A percentile compares a stretch with the other conserved stretches of the same genome.
Conservation (phyloP, 2,888 invertebrate genomes). For the Gasteruption jaculator region DNA sequence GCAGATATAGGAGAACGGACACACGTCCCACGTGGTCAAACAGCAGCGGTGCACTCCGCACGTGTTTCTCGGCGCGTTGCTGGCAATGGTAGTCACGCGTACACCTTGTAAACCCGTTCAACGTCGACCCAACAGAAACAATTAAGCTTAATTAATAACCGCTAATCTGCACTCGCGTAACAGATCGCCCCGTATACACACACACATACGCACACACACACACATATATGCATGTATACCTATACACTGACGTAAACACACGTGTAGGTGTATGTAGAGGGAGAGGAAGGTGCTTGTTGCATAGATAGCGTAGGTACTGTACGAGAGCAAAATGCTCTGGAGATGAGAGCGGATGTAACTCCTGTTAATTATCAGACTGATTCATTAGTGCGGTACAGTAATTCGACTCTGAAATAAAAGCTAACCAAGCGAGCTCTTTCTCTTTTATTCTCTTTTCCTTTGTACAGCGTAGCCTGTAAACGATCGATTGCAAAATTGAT, state of each 20-base stretch:
- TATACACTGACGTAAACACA: conserved; percentile 17
- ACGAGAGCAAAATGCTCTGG: no score
- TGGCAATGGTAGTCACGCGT: conserved; percentile 31
- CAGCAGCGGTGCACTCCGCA: conserved; percentile 22
- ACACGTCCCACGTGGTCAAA: conserved; percentile 24
- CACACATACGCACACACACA: conserved; percentile 5
- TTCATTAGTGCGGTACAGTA: conserved; percentile 16
- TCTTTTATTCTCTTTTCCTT: no score
- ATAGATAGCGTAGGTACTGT: no score
- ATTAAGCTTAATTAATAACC: conserved; percentile 47
- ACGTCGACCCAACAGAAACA: conserved; percentile 38
- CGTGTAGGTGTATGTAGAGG: conserved; percentile 10
- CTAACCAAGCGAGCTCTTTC: no score
- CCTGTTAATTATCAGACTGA: conserved; percentile 25
- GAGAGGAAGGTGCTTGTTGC: no score
- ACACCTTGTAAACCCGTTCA: conserved; percentile 37
- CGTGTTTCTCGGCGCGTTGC: conserved; percentile 31
- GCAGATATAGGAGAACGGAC: conserved; percentile 15
- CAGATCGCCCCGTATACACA: conserved; percentile 10
- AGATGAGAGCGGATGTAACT: no score
- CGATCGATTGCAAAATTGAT: no score
- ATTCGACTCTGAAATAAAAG: no score
- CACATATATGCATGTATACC: conserved; percentile 9
- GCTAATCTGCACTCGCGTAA: conserved; percentile 32
- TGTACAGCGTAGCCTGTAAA: no score